Base-by-base conservation (phyloP, 2,797 vertebrate species). In the Bradypodion pumilum region DNA sequence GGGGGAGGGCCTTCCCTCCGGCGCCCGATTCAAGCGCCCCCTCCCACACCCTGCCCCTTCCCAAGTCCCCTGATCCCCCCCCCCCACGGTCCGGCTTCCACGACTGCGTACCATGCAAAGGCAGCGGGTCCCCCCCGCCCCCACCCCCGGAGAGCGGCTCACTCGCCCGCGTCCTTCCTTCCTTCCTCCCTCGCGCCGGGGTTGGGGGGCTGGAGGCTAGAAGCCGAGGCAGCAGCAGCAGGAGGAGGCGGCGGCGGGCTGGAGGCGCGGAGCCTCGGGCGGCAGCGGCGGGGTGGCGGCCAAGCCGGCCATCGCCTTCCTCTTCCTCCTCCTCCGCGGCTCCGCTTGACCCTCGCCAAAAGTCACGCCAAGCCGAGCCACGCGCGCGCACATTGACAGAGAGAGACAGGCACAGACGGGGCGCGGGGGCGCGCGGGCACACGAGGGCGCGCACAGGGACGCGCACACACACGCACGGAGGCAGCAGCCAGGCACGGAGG, bases 221-320 rank as follows among this genome's bases (percentile, higher is more conserved):
- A 42, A 84, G 82, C 87, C 63, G 88, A 32, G n/a, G 37, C 87
- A 74, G 82, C 65, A 87, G 73, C 63, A 74, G 89, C 84, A 82
- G 84, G 75, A 56, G 89, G 89, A 78, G 82, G 27, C 37, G 3
- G 86, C 85, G 80, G 89, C 2, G 21, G 78, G 84, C 84, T 56
- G 87, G 35, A 35, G 40, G 85, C 75, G 75, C 66, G 89, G 74
- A 65, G 73, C 72, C 90, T 85, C 78, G 87, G 84, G 86, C 85
- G 74, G 66, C 81, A 85, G 87, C 86, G 70, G 66, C 86, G 89
- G 84, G 79, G n/a, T 21, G 3, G 84, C 85, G 80, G 87, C 87
- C 82, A 78, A 62, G 84, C 86, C 86, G 89, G 81, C 89, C 91
- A 90, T 92, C 25, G 86, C 86, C 86, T 12, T 35, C 25, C 8